Conservation (phyloP, 2,113 vertebrate species). For the Ameiurus melas region DNA sequence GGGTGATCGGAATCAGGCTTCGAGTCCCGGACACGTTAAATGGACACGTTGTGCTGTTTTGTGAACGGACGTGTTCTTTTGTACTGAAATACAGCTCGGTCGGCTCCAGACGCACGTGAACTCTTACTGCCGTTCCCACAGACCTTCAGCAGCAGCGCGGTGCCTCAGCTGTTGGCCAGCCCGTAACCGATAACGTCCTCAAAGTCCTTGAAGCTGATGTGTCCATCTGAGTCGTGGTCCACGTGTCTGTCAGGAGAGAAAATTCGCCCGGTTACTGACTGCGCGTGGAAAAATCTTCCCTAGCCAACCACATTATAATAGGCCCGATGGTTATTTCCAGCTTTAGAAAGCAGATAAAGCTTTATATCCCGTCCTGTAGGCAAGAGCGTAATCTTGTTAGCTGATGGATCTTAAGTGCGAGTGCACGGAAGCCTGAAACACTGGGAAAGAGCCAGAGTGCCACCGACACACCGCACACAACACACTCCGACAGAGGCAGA, state of each 20-base stretch:
- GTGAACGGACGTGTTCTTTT: background rate
- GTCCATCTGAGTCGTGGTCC: conserved; percentile 76
- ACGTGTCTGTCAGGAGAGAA: conserved; percentile 70
- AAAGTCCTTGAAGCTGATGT: conserved; percentile 79
- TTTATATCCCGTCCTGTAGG: conserved; percentile 13
- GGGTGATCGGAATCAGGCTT: background rate
- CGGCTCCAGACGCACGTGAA: background rate
- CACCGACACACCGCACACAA: background rate
- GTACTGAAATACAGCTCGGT: background rate
- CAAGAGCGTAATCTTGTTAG: conserved; percentile 21
- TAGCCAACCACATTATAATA: background rate
- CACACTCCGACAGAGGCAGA: background rate
- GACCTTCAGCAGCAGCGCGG: background rate
- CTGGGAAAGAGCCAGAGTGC: background rate
- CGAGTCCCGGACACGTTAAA: background rate
- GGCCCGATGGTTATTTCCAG: conserved; percentile 1
- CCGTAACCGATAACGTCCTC: conserved; percentile 70
- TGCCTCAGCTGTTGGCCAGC: conserved; percentile 56
- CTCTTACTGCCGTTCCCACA: background rate
- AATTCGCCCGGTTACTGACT: conserved; percentile 13
- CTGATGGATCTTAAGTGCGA: conserved; percentile 19
- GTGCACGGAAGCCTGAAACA: conserved; percentile 3
- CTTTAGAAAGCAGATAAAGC: background rate
- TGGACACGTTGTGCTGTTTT: background rate
- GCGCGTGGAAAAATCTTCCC: background rate